Evolutionary conservation across 2,888 invertebrate species (phyloP).

Genomic region (Chesias legatella): DNA sequence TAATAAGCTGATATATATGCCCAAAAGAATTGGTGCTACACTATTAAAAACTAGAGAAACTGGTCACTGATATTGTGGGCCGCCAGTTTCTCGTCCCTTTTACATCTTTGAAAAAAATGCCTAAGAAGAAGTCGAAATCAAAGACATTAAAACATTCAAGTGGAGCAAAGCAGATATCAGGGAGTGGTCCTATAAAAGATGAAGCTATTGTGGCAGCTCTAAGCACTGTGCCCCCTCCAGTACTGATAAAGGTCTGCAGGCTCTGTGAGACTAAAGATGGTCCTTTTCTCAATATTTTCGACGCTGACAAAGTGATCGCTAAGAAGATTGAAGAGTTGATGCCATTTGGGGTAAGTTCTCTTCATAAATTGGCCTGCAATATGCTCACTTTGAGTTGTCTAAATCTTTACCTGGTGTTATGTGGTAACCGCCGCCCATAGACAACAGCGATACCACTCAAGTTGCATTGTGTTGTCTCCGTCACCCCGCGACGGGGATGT

Average conservation of each 20-base stretch:
- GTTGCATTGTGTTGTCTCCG: too few species aligned
- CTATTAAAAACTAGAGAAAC: neutral
- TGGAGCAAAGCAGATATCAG: slow-evolving; percentile 16
- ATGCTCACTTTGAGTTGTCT: too few species aligned
- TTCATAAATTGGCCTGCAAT: neutral
- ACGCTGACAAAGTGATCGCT: slow-evolving; percentile 60
- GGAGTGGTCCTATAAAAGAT: slow-evolving; percentile 23
- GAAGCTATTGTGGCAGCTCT: slow-evolving; percentile 46
- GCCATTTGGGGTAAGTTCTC: slow-evolving; percentile 64
- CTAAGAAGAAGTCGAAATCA: slow-evolving; percentile 52
- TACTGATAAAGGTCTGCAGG: slow-evolving; percentile 63
- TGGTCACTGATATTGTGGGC: neutral
- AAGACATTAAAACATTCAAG: slow-evolving; percentile 33
- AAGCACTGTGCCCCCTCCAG: slow-evolving; percentile 39
- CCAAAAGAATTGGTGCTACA: neutral
- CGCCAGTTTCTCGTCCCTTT: slow-evolving; percentile 9
- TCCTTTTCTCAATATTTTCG: slow-evolving; percentile 73
- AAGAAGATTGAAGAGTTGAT: slow-evolving; percentile 68
- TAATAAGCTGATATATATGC: too few species aligned
- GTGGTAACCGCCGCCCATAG: too few species aligned
- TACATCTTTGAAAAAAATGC: slow-evolving; percentile 43
- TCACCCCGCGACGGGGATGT: too few species aligned
- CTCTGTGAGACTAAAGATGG: slow-evolving; percentile 72
- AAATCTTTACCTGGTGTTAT: too few species aligned
- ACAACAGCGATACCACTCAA: too few species aligned